Evolutionary conservation across 2,797 vertebrate genomes (phyloP).

Genomic region (Adelosebastes latens): DNA sequence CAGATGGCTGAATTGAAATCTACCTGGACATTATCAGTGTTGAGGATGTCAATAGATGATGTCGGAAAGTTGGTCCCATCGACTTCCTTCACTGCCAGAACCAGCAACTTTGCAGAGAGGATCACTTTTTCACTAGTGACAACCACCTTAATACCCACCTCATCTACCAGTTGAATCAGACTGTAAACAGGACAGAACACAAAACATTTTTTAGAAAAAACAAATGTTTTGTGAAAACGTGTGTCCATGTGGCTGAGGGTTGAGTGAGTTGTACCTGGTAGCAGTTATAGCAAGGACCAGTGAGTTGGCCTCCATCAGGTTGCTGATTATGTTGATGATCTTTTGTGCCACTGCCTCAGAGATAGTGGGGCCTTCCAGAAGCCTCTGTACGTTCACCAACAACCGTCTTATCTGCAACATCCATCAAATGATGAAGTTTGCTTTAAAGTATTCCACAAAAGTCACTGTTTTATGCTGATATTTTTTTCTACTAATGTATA

Average conservation of each 20-base stretch:
- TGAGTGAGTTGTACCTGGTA: constrained; percentile 80
- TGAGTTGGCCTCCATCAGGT: constrained; percentile 79
- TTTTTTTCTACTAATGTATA: not conserved
- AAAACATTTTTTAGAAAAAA: not conserved
- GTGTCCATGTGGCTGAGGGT: not conserved
- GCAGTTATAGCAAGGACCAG: constrained; percentile 78
- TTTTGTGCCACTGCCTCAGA: constrained; percentile 67
- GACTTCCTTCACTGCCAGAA: constrained; percentile 85
- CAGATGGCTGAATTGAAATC: not conserved
- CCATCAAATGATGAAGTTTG: not conserved
- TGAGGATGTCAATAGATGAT: constrained; percentile 83
- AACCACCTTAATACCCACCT: constrained; percentile 86
- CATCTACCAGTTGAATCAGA: constrained; percentile 88
- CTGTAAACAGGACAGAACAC: constrained; percentile 69
- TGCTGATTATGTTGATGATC: constrained; percentile 82
- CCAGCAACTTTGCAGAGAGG: constrained; percentile 83
- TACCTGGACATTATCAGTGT: constrained; percentile 86
- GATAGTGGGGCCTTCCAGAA: constrained; percentile 63
- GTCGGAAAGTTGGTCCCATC: constrained; percentile 80
- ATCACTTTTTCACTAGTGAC: constrained; percentile 71
- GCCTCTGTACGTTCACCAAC: constrained; percentile 60
- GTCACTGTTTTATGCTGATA: not conserved
- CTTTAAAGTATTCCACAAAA: not conserved
- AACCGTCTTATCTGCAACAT: constrained; percentile 63
- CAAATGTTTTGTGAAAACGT: not conserved